These are phyloP conservation scores for Odontothrips loti DNA, from an alignment of 2,888 invertebrate species.

Conservation along the genomic window DNA sequence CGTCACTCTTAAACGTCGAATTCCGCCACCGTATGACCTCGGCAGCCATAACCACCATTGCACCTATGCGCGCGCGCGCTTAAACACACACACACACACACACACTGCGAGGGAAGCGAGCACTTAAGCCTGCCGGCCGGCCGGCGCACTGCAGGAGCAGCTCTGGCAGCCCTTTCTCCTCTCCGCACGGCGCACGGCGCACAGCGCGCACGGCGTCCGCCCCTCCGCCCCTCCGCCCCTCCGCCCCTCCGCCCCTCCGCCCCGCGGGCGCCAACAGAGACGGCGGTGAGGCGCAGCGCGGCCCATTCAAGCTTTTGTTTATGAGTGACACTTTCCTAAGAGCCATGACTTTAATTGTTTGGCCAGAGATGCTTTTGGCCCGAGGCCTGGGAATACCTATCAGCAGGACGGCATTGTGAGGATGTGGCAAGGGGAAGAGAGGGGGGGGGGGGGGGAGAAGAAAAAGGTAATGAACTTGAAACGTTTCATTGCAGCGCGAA, in stretches of 20 bases:
- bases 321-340: constrained; percentile 24
- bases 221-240: background rate
- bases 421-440: background rate
- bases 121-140: background rate
- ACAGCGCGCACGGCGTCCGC: background rate
- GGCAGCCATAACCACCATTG: too few species aligned
- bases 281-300: background rate
- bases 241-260: background rate
- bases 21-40: too few species aligned
- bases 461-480: constrained; percentile 3
- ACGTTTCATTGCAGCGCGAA: background rate
- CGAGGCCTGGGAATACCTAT: background rate
- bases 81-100: too few species aligned
- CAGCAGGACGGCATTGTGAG: background rate
- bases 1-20: too few species aligned
- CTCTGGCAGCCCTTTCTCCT: background rate
- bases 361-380: background rate
- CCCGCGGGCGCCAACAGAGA: background rate
- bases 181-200: background rate
- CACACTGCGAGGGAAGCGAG: background rate
- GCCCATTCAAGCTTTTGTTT: constrained; percentile 5
- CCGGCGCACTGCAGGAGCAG: background rate
- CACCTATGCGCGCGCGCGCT: too few species aligned
- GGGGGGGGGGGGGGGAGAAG: background rate
- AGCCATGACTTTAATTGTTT: constrained; percentile 1